Conservation (phyloP, 2,888 invertebrate genomes). For the Chymomyza fuscimana region DNA sequence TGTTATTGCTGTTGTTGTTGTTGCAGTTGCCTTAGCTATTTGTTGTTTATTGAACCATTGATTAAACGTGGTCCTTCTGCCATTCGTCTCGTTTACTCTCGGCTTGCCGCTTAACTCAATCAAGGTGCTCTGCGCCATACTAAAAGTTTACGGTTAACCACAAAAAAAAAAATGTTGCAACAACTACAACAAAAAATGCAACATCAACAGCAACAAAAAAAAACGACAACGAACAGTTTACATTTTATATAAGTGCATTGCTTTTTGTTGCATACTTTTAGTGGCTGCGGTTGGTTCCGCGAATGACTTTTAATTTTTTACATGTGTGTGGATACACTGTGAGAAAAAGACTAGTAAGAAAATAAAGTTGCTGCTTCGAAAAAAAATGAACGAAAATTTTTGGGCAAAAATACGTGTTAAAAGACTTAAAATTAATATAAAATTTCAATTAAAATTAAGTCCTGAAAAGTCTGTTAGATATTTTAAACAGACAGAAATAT, state of each 20-base stretch:
- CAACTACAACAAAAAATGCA: neutral
- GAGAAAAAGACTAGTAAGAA: no score
- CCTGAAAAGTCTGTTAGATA: no score
- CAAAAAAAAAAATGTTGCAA: neutral
- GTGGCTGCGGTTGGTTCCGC: constrained; percentile 7
- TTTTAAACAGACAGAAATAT: no score
- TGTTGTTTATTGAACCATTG: constrained; percentile 65
- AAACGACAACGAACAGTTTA: neutral
- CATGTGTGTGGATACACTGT: neutral
- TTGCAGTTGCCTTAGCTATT: constrained; percentile 15
- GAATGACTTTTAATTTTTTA: neutral
- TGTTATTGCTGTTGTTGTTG: constrained; percentile 31
- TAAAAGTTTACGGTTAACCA: constrained; percentile 43
- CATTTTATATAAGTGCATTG: constrained; percentile 5
- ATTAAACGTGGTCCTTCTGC: constrained; percentile 60
- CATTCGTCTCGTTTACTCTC: constrained; percentile 26
- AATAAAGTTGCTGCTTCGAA: no score
- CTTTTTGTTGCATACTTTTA: constrained; percentile 19
- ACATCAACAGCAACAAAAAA: neutral
- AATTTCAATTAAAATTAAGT: no score
- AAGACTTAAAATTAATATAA: no score
- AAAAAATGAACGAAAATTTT: no score
- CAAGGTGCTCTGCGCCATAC: constrained; percentile 34
- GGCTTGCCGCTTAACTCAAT: constrained; percentile 41
- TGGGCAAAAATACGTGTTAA: no score